Base-by-base conservation (phyloP, 2,113 vertebrate genomes). In the Planiliza haematocheilus region DNA sequence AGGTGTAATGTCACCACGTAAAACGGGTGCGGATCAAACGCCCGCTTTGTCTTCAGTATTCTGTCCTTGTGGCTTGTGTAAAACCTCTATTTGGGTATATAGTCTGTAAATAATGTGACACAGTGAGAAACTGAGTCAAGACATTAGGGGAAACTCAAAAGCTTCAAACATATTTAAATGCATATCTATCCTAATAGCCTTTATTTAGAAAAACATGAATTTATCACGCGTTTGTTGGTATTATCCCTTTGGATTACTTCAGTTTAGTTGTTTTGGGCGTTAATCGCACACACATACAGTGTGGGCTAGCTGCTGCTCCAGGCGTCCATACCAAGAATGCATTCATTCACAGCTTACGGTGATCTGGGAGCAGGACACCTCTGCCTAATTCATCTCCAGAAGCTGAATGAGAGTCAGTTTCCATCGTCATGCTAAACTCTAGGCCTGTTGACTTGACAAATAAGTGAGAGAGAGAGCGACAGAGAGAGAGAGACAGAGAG, bases 361-460 rank as follows among this genome's bases (percentile, higher is more conserved):
- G 57, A 69, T 48, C 43, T 58, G 72, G 48, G 45, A 62, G 45
- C 7, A 38, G 24, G 37, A 18, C 60, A 65, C 24, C 24, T 30
- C 5, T 30, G 3, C 2, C 24, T 30, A 30, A 30, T 30, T 30
- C 24, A 30, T 30, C 24, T 76, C 64, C 30, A 37, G 37, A 56
- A 18, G 53, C 53, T 71, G 59, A 76, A 65, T 66, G 56, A 61
- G 58, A 72, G 53, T 62, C 34, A 58, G 45, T 83, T 58, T 67
- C 56, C 66, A 62, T 80, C 9, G 63, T 76, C 61, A 57, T 52
- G 50, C 60, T 63, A 62, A 76, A 74, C 63, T 63, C 51, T 55
- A 7, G 17, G 53, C 38, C 48, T 20, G 39, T 79, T 66, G 61
- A 76, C 60, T 59, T 81, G 78, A 79, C 61, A 74, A 77, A 76